Percentiles rank a stretch among this genome's conserved stretches.
phyloP scores from a whole-genome alignment of 2,113 vertebrate species.

The Lycocorax pyrrhopterus region DNA sequence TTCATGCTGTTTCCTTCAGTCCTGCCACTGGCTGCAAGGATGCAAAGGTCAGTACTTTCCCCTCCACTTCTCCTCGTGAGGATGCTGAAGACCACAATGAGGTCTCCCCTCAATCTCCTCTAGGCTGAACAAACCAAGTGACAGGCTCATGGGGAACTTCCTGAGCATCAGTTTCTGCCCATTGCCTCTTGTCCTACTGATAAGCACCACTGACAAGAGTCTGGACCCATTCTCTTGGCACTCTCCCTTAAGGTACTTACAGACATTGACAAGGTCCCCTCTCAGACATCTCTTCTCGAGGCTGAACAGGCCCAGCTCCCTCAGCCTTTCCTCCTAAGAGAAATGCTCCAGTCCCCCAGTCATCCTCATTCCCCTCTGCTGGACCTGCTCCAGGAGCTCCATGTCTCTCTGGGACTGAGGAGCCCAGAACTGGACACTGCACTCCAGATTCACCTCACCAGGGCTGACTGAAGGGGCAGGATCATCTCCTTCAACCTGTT shows the following conservation, averaged over 20 bases:
- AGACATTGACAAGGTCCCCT: neutral
- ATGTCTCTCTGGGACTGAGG: neutral
- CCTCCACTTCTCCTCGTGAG: neutral
- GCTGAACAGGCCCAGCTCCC: neutral
- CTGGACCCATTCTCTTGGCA: neutral
- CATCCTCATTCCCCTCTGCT: neutral
- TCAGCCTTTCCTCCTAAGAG: neutral
- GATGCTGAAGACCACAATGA: neutral
- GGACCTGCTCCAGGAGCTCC: neutral
- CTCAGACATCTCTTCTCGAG: neutral
- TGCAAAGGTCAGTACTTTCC: neutral
- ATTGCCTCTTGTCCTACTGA: neutral
- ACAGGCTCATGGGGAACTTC: neutral
- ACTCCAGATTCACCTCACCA: neutral
- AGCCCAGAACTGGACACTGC: neutral
- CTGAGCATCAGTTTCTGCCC: neutral
- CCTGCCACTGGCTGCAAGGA: neutral
- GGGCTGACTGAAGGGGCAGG: neutral
- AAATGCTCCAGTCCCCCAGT: neutral
- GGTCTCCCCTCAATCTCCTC: neutral
- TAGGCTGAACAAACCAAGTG: neutral
- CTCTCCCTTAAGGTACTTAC: neutral
- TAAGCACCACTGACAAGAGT: rapidly evolving
- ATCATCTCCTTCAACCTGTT: neutral
- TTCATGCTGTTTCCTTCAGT: neutral